A percentile compares a stretch with the other conserved stretches of the same genome.
Conservation (phyloP, 2,113 vertebrate genomes). For the Actenoides lindsayi region DNA sequence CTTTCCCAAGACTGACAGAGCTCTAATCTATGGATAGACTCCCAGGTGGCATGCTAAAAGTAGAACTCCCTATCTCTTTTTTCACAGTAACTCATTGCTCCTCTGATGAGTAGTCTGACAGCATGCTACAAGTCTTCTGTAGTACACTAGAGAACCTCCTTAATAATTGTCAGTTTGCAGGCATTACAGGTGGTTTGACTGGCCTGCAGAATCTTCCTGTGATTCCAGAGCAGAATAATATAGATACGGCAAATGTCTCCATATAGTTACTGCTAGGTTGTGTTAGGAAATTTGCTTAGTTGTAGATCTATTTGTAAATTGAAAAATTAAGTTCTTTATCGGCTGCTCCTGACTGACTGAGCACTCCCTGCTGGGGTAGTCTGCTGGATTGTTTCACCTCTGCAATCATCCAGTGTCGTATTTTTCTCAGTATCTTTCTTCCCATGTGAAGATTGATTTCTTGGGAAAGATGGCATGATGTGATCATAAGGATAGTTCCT, state of each 20-base stretch:
- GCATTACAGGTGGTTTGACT: not conserved
- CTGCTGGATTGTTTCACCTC: not conserved
- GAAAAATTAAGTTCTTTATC: not conserved
- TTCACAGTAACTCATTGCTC: not conserved
- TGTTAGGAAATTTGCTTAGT: not conserved
- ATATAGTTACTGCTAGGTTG: not conserved
- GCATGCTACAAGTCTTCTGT: not conserved
- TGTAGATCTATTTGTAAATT: not conserved
- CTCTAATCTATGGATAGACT: not conserved
- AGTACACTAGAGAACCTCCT: not conserved
- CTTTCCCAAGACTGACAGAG: not conserved
- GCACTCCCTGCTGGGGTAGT: not conserved
- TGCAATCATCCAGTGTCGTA: not conserved
- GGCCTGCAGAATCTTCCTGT: not conserved
- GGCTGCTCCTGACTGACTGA: not conserved
- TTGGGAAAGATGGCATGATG: not conserved
- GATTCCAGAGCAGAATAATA: not conserved
- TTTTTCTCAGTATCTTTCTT: not conserved
- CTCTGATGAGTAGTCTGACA: not conserved
- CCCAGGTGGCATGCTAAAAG: not conserved
- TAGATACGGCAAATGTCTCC: not conserved
- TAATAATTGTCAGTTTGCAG: not conserved
- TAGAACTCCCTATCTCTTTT: not conserved
- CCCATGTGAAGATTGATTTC: not conserved
- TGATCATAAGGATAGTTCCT: rapidly evolving